Percentiles rank a stretch among this genome's conserved stretches.
phyloP scores from a whole-genome alignment of 2,888 invertebrate genomes.

The Ormyrus labotus region DNA sequence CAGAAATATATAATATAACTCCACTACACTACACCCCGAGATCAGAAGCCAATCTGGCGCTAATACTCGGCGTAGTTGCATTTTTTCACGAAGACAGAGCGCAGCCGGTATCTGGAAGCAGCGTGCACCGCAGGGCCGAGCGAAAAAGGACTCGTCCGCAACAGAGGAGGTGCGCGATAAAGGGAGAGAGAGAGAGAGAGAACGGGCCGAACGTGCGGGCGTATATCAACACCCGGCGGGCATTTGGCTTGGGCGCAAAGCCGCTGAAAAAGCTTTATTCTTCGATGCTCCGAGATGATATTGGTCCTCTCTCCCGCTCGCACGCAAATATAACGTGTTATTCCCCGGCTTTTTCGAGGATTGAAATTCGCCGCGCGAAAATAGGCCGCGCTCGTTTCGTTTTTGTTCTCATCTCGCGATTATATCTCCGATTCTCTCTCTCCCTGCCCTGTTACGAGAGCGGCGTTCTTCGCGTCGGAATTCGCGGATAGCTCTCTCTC shows the following conservation, averaged over 20 bases:
- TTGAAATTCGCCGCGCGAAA: slow-evolving; percentile 37
- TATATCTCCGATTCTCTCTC: no score
- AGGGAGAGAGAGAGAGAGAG: slow-evolving; percentile 4
- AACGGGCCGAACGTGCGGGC: neutral
- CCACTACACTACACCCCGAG: no score
- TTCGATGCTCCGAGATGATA: slow-evolving; percentile 44
- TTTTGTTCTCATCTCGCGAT: slow-evolving; percentile 7
- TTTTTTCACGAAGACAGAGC: no score
- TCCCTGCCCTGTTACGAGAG: no score
- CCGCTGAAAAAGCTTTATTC: slow-evolving; percentile 49
- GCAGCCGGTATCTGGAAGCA: no score
- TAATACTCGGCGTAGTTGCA: no score
- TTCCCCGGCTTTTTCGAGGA: slow-evolving; percentile 32
- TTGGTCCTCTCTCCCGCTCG: slow-evolving; percentile 13
- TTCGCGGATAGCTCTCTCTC: neutral
- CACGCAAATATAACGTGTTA: slow-evolving; percentile 26
- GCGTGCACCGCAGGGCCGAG: no score
- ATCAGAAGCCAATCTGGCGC: no score
- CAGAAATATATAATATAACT: no score
- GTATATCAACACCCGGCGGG: slow-evolving; percentile 43
- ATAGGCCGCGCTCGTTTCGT: slow-evolving; percentile 6
- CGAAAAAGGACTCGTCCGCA: no score
- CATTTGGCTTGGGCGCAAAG: slow-evolving; percentile 43
- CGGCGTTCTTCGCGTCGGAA: no score
- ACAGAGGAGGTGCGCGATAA: no score